Conservation (phyloP, 2,888 invertebrate genomes). For the Ernsta delagoae region DNA sequence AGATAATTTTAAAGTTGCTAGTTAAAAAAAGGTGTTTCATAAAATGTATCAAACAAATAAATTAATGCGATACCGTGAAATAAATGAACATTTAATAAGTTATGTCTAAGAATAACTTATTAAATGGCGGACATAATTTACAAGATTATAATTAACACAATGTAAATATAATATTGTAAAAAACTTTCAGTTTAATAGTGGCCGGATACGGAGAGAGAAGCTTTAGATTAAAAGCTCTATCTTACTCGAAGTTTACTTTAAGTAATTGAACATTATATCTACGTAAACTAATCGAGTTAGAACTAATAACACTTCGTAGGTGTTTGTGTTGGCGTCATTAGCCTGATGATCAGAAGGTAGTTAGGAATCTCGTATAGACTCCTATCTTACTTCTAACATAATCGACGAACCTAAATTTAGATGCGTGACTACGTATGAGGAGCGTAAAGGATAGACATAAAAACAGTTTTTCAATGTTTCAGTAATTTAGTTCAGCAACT, state of each 20-base stretch:
- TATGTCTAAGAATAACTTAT: too few species aligned
- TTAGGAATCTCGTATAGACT: slow-evolving; percentile 38
- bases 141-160: too few species aligned
- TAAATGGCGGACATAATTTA: too few species aligned
- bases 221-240: slow-evolving; percentile 31
- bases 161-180: too few species aligned
- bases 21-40: too few species aligned
- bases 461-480: too few species aligned
- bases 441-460: neutral
- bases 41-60: too few species aligned
- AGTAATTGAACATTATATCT: slow-evolving; percentile 29
- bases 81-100: too few species aligned
- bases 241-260: slow-evolving; percentile 15
- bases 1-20: too few species aligned
- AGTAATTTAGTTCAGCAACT: too few species aligned
- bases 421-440: too few species aligned
- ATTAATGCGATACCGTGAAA: too few species aligned
- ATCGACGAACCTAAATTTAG: neutral
- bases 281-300: slow-evolving; percentile 62
- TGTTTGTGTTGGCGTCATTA: slow-evolving; percentile 67
- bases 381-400: slow-evolving; percentile 14
- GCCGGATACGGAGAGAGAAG: slow-evolving; percentile 16
- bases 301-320: slow-evolving; percentile 62
- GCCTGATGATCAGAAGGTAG: slow-evolving; percentile 53
- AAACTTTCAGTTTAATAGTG: slow-evolving; percentile 29